Conservation (phyloP, 2,113 vertebrate genomes). For the Castor canadensis region DNA sequence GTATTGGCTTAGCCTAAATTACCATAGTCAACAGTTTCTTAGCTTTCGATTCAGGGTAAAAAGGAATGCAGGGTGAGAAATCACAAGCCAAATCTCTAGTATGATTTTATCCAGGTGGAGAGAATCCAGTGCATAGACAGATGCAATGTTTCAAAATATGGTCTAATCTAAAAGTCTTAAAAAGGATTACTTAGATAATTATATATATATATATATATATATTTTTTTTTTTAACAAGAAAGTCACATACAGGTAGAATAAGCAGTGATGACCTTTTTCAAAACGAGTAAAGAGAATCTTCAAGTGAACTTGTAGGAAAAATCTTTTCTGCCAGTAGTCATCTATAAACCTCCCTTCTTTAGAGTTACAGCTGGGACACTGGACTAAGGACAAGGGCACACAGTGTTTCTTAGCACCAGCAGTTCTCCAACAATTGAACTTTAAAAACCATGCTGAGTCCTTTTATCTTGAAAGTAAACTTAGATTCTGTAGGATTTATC, state of each 20-base stretch:
- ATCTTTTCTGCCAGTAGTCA: conserved; percentile 43
- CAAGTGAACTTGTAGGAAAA: conserved; percentile 38
- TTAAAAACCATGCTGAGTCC: conserved; percentile 62
- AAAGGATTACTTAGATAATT: not conserved
- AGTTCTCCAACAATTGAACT: conserved; percentile 62
- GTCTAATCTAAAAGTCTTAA: not conserved
- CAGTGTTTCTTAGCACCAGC: not conserved
- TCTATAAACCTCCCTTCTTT: conserved; percentile 62
- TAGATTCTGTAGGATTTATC: conserved; percentile 61
- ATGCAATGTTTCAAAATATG: not conserved
- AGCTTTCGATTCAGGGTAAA: not conserved
- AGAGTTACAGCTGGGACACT: conserved; percentile 61
- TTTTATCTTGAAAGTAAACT: conserved; percentile 62
- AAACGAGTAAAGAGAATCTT: conserved; percentile 51
- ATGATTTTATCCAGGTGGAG: not conserved
- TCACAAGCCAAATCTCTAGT: not conserved
- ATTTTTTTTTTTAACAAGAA: not conserved
- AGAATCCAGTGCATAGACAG: not conserved
- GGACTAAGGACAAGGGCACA: conserved; percentile 52
- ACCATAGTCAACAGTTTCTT: not conserved
- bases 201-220: too few species aligned
- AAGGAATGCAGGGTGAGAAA: not conserved
- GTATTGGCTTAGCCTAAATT: not conserved
- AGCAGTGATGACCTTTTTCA: conserved; percentile 42
- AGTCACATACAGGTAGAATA: not conserved